Percentiles rank a stretch among this genome's conserved stretches.
Conservation (phyloP, 2,113 vertebrate species). For the Paradoxurus hermaphroditus region DNA sequence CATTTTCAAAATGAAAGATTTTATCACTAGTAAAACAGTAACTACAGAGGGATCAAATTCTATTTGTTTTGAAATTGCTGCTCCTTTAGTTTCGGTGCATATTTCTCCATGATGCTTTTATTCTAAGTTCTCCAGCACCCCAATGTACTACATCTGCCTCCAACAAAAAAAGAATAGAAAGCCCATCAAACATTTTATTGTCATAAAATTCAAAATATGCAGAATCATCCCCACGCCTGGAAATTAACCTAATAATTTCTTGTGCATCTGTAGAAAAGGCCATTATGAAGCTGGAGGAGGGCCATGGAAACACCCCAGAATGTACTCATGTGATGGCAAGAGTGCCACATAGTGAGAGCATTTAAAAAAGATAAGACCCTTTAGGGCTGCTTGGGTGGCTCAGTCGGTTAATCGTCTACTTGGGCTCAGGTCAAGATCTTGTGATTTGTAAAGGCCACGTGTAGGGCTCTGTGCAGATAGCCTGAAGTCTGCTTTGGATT, state of each 20-base stretch:
- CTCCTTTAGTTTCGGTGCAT: background rate
- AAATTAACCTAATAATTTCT: background rate
- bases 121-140: background rate
- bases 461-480: no score
- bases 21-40: background rate
- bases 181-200: background rate
- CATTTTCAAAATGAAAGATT: no score
- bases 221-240: background rate
- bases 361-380: background rate
- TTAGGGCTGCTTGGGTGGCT: no score
- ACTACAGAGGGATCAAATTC: background rate
- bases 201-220: slow-evolving; percentile 6
- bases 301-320: background rate
- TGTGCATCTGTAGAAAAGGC: fast-evolving
- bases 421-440: no score
- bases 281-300: background rate
- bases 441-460: no score
- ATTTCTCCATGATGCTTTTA: background rate
- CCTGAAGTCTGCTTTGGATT: no score
- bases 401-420: no score
- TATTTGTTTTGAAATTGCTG: background rate
- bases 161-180: background rate
- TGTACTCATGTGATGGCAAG: background rate
- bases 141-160: background rate
- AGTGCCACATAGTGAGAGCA: background rate